phyloP scores from a whole-genome alignment of 2,797 vertebrate genomes.

The Thunnus albacares region DNA sequence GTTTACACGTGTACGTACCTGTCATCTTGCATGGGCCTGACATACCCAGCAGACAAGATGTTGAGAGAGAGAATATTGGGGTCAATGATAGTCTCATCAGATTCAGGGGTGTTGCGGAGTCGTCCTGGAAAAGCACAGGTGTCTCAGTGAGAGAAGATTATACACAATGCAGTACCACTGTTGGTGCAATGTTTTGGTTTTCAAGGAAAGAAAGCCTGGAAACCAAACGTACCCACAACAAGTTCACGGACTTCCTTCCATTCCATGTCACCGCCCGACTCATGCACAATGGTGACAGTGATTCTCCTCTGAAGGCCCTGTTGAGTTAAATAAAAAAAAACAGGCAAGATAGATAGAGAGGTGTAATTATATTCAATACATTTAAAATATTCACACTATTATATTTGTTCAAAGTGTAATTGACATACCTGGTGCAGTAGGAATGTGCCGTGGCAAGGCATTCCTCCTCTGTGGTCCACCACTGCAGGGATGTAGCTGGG shows the following conservation, averaged over 20 bases:
- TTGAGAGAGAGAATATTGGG: constrained; percentile 98
- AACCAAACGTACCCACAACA: constrained; percentile 92
- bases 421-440: constrained; percentile 94
- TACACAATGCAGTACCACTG: neutral
- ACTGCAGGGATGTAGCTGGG: constrained; percentile 95
- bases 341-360: neutral
- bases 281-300: constrained; percentile 94
- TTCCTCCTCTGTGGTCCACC: constrained; percentile 96
- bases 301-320: constrained; percentile 98
- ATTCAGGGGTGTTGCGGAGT: constrained; percentile 95
- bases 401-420: neutral
- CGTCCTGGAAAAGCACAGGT: constrained; percentile 84
- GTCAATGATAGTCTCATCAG: constrained; percentile 94
- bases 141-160: constrained; percentile 18
- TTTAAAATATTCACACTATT: constrained; percentile 3
- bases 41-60: constrained; percentile 93
- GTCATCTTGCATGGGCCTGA: constrained; percentile 93
- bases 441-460: constrained; percentile 97
- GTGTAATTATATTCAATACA: neutral
- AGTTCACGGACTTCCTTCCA: constrained; percentile 98
- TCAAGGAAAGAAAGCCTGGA: neutral
- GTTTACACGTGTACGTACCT: constrained; percentile 85
- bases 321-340: constrained; percentile 15
- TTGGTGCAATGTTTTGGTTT: neutral
- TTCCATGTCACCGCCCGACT: constrained; percentile 92